Evolutionary conservation across 2,113 vertebrate species (phyloP), one percentile per base, ranked within the genome.

Genomic region (Junco hyemalis): DNA sequence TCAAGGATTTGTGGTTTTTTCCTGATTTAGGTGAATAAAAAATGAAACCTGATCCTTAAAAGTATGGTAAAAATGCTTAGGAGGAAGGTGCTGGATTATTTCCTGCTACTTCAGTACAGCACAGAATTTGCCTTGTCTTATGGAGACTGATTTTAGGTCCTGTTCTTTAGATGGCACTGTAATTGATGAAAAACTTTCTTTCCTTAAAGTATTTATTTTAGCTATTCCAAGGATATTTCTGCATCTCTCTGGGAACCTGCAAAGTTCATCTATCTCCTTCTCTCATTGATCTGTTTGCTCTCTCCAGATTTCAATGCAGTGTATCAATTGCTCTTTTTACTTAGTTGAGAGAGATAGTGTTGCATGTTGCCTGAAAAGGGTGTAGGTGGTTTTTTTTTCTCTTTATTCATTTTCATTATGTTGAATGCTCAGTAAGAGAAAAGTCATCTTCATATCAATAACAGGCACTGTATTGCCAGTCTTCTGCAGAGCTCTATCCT

Each of bases 1-100:
- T 59, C 17, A 54, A 40, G 7, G 8, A 0, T 8, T 4, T 6
- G 5, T 0, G 0, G 8, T 11, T 61, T 53, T 72, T 68, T 60
- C 26, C n/a, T 19, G 15, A 8, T 38, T 78, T 44, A 86, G 78
- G 12, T 48, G 28, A 84, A 59, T 57, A 61, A 33, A 13, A 63
- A 59, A 69, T 36, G 35, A 86, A 76, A 72, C 6, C 10, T 33
- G 19, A 50, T 88, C 47, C 33, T 86, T 73, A 23, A 28, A 64
- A 44, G 29, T 51, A 35, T 9, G 5, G 8, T 78, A n/a, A 86
- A 24, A 70, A 42, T 59, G 11, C n/a, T 56, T 70, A 44, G 8
- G 36, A 63, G 8, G 51, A 64, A 69, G 15, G 17, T 86, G 35
- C 22, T 89, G 42, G 20, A 70, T 54, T 83, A 12, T 81, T 96